Conservation (phyloP, 1,140 invertebrate species). For the Drosophila arawakana region DNA sequence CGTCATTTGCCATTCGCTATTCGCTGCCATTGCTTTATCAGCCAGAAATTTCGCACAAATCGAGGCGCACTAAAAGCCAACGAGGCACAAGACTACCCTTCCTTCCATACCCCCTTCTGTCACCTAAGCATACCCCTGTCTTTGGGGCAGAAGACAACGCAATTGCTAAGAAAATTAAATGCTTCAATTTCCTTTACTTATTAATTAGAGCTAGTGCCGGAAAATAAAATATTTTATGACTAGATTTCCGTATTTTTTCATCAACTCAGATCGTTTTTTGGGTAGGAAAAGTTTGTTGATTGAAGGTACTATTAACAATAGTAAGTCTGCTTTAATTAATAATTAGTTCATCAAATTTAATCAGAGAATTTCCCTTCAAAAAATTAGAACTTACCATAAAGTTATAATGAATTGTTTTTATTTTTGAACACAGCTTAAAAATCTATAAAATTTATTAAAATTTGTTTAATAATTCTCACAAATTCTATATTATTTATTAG, state of each 20-base stretch:
- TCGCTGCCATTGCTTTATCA: constrained; percentile 73
- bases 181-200: constrained; percentile 51
- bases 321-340: background rate
- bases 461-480: too few species aligned
- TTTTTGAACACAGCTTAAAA: too few species aligned
- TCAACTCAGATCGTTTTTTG: background rate
- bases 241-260: constrained; percentile 1
- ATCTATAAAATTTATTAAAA: too few species aligned
- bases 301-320: background rate
- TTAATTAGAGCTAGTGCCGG: constrained; percentile 61
- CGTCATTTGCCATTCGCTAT: constrained; percentile 55
- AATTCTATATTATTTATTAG: too few species aligned
- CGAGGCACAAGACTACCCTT: constrained; percentile 30
- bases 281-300: constrained; percentile 11
- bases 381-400: too few species aligned
- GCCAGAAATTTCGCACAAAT: constrained; percentile 75
- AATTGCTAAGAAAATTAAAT: constrained; percentile 33
- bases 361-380: too few species aligned
- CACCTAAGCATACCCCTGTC: background rate
- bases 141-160: constrained; percentile 10
- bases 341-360: too few species aligned
- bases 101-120: background rate
- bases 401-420: too few species aligned
- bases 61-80: constrained; percentile 64
- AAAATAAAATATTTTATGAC: constrained; percentile 22